Conservation (phyloP, 2,797 vertebrate species). For the Cryptoblepharus egeriae region DNA sequence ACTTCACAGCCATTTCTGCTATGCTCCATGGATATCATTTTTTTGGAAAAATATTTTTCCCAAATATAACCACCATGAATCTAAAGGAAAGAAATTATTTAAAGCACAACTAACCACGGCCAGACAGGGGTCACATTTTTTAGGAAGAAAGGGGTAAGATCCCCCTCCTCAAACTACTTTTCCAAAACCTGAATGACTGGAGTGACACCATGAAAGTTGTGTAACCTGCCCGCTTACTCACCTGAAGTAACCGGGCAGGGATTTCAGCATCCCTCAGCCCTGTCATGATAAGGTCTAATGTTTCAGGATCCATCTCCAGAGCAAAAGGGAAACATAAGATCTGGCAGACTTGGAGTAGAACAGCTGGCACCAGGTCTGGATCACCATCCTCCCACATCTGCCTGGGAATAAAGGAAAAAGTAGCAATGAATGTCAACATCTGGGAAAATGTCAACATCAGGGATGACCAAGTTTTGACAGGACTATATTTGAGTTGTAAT, state of each 20-base stretch:
- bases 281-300: slow-evolving; percentile 72
- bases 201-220: background rate
- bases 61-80: background rate
- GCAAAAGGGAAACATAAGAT: slow-evolving; percentile 92
- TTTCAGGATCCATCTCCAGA: slow-evolving; percentile 81
- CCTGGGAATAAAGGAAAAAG: slow-evolving; percentile 41
- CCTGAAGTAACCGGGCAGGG: slow-evolving; percentile 85
- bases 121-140: background rate
- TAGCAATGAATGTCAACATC: background rate
- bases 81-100: background rate
- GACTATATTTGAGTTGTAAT: background rate
- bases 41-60: background rate
- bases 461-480: background rate
- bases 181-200: background rate
- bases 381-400: slow-evolving; percentile 61
- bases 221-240: too few relatives aligned
- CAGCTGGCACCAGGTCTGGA: slow-evolving; percentile 64
- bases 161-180: background rate
- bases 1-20: background rate
- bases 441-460: background rate
- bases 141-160: background rate
- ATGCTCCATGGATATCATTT: too few relatives aligned
- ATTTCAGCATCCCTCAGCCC: slow-evolving; percentile 81
- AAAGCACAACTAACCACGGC: background rate
- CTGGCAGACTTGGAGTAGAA: slow-evolving; percentile 84